phyloP scores from a whole-genome alignment of 2,797 vertebrate genomes.

The Lophotriccus pileatus region DNA sequence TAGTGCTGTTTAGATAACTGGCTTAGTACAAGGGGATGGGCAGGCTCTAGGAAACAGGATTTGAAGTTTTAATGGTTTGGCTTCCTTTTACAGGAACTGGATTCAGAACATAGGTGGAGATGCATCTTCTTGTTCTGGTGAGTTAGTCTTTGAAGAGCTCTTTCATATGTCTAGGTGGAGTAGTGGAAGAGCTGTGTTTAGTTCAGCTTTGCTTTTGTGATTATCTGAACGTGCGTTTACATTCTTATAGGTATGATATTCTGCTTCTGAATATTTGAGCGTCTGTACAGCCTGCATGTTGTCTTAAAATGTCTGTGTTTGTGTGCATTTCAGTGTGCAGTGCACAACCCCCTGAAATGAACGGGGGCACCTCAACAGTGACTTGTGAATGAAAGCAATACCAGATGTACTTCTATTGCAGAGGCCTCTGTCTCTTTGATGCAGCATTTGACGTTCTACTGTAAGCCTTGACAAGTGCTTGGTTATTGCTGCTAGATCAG shows the following conservation, averaged over 20 bases:
- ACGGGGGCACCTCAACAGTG: not conserved
- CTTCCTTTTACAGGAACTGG: slow-evolving; percentile 78
- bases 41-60: not conserved
- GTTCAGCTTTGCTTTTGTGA: not conserved
- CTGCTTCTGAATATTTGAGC: not conserved
- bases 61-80: not conserved
- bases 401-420: not conserved
- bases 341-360: slow-evolving; percentile 3
- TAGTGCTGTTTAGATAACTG: not conserved
- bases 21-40: not conserved
- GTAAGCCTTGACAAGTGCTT: slow-evolving; percentile 11
- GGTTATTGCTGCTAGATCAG: not conserved
- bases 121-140: slow-evolving; percentile 83
- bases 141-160: slow-evolving; percentile 15
- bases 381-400: not conserved
- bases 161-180: not conserved
- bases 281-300: not conserved
- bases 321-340: not conserved
- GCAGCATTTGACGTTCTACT: not conserved
- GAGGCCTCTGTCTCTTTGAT: not conserved
- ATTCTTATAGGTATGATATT: not conserved
- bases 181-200: not conserved
- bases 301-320: slow-evolving; percentile 20
- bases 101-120: slow-evolving; percentile 90
- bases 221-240: not conserved